These are phyloP conservation scores for Mus pahari DNA, from an alignment of 2,113 vertebrate genomes.

Conservation along the genomic window DNA sequence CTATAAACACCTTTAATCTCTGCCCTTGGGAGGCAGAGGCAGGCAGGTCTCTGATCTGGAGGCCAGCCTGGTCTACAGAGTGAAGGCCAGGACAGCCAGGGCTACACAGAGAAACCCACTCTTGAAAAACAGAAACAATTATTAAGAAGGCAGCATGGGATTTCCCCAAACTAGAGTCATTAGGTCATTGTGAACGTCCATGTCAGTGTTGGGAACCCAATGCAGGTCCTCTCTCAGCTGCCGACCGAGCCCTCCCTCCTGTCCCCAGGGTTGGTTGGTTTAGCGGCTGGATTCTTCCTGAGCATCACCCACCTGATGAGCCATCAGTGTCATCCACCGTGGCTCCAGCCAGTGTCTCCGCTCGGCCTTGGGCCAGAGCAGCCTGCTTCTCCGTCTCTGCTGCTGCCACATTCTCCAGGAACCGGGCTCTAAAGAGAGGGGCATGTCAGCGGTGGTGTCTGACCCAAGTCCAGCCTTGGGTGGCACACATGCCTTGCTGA, in stretches of 20 bases:
- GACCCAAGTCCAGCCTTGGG: slow-evolving; percentile 20
- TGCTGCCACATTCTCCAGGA: slow-evolving; percentile 92
- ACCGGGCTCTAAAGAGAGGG: slow-evolving; percentile 89
- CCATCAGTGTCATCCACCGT: slow-evolving; percentile 35
- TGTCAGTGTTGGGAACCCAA: not conserved
- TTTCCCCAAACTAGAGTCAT: not conserved
- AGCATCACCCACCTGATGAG: slow-evolving; percentile 59
- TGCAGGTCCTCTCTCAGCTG: not conserved
- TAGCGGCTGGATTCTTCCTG: not conserved
- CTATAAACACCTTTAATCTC: not conserved
- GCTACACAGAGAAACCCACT: not conserved
- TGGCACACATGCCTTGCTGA: slow-evolving; percentile 62
- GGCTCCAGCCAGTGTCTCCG: slow-evolving; percentile 68
- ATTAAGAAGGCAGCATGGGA: not conserved
- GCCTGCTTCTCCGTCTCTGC: slow-evolving; percentile 91
- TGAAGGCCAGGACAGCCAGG: not conserved
- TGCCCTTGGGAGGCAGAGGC: not conserved
- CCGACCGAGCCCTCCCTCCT: not conserved
- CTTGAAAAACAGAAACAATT: not conserved
- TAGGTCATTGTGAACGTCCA: not conserved
- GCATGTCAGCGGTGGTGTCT: slow-evolving; percentile 48
- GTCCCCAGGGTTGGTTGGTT: not conserved
- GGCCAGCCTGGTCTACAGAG: not conserved
- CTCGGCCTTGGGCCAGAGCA: slow-evolving; percentile 85
- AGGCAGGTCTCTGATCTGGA: not conserved